Percentiles rank a stretch among this genome's conserved stretches.
These are phyloP conservation scores for Delichon dasypus DNA, from an alignment of 2,797 vertebrate species.

Conservation along the genomic window DNA sequence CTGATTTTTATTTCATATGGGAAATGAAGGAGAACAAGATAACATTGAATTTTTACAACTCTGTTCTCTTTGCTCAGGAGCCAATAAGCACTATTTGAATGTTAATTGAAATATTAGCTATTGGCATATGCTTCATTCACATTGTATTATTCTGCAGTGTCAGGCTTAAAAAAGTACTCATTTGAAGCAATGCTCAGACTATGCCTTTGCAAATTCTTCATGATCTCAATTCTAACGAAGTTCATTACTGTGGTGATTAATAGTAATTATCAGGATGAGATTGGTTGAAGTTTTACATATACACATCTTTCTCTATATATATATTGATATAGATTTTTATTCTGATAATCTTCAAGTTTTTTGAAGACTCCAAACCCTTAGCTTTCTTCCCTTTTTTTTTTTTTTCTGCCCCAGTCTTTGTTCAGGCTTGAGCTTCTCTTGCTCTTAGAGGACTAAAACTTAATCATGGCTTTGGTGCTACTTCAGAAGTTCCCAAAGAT, in stretches of 20 bases:
- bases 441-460: background rate
- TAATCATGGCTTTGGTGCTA: background rate
- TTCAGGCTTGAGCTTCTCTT: background rate
- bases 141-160: background rate
- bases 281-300: background rate
- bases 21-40: background rate
- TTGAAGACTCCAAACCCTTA: background rate
- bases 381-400: background rate
- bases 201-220: background rate
- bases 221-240: background rate
- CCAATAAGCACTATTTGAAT: background rate
- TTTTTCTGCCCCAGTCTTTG: background rate
- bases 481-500: background rate
- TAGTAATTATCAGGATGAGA: background rate
- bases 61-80: background rate
- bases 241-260: background rate
- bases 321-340: background rate
- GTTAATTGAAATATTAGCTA: slow-evolving; percentile 11
- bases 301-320: background rate
- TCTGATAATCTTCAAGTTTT: background rate
- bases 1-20: slow-evolving; percentile 18
- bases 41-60: background rate
- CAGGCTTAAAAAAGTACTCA: background rate
- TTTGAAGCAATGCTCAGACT: background rate
- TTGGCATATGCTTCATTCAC: background rate